Percentiles rank a stretch among this genome's conserved stretches.
Conservation (phyloP, 1,140 invertebrate species). For the Hestina assimilis region DNA sequence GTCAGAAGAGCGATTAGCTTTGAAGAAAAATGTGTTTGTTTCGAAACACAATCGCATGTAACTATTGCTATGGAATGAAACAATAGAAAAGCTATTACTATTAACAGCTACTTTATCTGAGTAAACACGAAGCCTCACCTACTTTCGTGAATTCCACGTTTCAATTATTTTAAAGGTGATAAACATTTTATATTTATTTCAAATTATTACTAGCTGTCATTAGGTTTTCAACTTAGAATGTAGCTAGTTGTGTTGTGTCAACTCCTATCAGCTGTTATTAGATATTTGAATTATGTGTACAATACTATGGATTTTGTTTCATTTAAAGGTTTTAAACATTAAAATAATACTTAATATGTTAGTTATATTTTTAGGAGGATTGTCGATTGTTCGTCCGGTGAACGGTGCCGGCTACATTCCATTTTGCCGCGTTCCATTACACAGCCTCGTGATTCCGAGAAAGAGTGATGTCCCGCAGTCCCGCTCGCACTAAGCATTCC, state of each 20-base stretch:
- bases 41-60: background rate
- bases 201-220: no score
- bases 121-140: background rate
- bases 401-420: constrained; percentile 66
- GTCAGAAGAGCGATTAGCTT: background rate
- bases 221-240: no score
- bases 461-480: constrained; percentile 65
- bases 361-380: constrained; percentile 38
- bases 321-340: background rate
- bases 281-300: no score
- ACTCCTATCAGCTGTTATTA: no score
- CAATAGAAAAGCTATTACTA: background rate
- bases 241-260: no score
- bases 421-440: constrained; percentile 66
- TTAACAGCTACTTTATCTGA: background rate
- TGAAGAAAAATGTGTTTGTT: background rate
- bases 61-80: background rate
- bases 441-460: constrained; percentile 66
- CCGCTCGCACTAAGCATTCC: constrained; percentile 62
- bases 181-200: no score
- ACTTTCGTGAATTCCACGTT: background rate
- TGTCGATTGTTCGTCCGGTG: constrained; percentile 42
- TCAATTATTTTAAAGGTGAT: background rate
- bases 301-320: background rate
- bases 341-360: constrained; percentile 12